phyloP scores from a whole-genome alignment of 2,888 invertebrate species.

The Ellobium chinense region DNA sequence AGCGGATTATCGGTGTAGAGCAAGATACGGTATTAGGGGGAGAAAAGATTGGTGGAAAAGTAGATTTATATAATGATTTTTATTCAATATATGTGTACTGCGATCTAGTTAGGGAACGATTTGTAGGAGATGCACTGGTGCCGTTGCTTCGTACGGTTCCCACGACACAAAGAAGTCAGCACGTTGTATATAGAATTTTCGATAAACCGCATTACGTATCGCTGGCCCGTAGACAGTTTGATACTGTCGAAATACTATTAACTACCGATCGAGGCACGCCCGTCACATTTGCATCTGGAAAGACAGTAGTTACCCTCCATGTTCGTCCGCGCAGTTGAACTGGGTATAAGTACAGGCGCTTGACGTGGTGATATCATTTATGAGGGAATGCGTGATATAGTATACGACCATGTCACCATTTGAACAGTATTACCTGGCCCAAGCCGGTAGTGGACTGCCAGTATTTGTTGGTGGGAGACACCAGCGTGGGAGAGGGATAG shows the following conservation, averaged over 20 bases:
- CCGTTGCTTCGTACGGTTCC: conserved; percentile 23
- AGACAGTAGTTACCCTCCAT: conserved; percentile 33
- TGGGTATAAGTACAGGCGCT: background rate
- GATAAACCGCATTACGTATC: conserved; percentile 35
- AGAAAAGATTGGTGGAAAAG: no score
- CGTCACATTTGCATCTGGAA: conserved; percentile 13
- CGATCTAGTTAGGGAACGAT: background rate
- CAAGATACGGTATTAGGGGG: no score
- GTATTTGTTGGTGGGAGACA: background rate
- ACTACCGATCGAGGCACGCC: background rate
- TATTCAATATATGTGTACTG: conserved; percentile 9
- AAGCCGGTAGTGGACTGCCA: background rate
- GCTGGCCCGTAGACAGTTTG: background rate
- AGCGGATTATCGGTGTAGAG: no score
- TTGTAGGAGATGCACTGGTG: conserved; percentile 7
- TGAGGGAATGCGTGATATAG: background rate
- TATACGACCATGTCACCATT: background rate
- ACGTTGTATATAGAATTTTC: background rate
- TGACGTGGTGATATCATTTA: no score
- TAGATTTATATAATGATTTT: no score
- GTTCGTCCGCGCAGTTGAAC: background rate
- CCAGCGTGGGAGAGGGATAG: conserved; percentile 1
- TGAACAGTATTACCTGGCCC: background rate
- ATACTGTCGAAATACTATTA: conserved; percentile 35
- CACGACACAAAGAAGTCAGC: no score